Base-by-base conservation (phyloP, 1,140 invertebrate genomes). In the Anadara kagoshimensis region DNA sequence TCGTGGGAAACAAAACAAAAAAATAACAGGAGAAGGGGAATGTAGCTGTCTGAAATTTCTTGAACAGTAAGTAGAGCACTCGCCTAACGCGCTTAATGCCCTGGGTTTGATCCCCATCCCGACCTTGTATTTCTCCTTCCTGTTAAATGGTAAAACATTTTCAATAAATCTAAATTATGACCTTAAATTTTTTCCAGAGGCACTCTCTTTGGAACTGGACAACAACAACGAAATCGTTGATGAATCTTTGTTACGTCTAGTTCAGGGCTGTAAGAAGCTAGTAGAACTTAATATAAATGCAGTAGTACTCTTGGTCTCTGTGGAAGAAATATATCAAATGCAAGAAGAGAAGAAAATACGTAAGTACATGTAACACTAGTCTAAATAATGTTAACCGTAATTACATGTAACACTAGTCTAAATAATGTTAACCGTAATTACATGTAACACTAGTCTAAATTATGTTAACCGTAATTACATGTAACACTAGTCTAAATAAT, bases 211-310 rank as follows among this genome's bases (percentile, higher is more conserved):
- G 29, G 75, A 79, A 41, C 29, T 79, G 3, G 74, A 79, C 36
- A 79, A 79, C 49, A 76, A 67, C 59, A 66, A 77, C 22, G 78
- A 79, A 54, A 36, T 69, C 1, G 64, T 77, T 0, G 78, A 79
- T 45, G 71, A 71, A 0, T 58, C 53, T 16, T 36, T 79, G 11
- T 12, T 77, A 5, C 12, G 20, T n/a, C 22, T 79, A 20, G 47
- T 79, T 29, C 69, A 49, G 5, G 43, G 61, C 14, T 79, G 78
- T 70, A 77, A 74, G 54, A 43, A 20, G 10, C 57, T 79, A n/a
- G 61, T 56, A 26, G 68, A 79, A 20, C 67, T 79, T 7, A 74
- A 61, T 14, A 49, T 79, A 12, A 79, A 77, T 53, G 78, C 78
- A 10, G 44, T 74, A 0, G 29, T 79, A 12, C 18, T 64, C 0